Conservation (phyloP, 2,797 vertebrate genomes). For the Danionella dracula region DNA sequence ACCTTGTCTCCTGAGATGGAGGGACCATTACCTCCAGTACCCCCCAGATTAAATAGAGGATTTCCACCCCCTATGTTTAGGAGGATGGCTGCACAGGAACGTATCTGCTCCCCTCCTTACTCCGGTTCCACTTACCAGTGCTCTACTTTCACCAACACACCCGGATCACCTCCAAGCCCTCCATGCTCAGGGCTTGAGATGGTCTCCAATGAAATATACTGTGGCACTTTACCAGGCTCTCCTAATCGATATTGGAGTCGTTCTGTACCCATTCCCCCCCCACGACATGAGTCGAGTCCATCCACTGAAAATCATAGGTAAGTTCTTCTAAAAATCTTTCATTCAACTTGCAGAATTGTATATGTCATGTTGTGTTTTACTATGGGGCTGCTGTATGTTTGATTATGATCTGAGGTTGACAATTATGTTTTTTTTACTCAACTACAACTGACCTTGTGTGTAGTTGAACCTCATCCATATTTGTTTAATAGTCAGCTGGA, state of each 20-base stretch:
- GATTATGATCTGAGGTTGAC: too few species aligned
- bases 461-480: too few species aligned
- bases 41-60: slow-evolving; percentile 60
- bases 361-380: too few species aligned
- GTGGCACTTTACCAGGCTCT: slow-evolving; percentile 67
- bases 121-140: slow-evolving; percentile 43
- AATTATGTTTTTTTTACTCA: too few species aligned
- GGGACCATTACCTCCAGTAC: slow-evolving; percentile 56
- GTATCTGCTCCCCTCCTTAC: slow-evolving; percentile 31
- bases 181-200: slow-evolving; percentile 69
- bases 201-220: slow-evolving; percentile 87
- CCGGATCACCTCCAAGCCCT: slow-evolving; percentile 40
- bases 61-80: slow-evolving; percentile 26
- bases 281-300: slow-evolving; percentile 50
- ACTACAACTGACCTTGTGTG: too few species aligned
- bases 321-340: slow-evolving; percentile 5
- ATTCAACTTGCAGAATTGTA: neutral
- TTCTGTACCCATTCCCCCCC: slow-evolving; percentile 48
- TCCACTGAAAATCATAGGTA: slow-evolving; percentile 65
- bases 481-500: too few species aligned
- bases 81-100: slow-evolving; percentile 32
- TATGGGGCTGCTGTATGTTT: too few species aligned
- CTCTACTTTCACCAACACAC: slow-evolving; percentile 46
- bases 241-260: slow-evolving; percentile 44
- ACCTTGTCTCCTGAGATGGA: slow-evolving; percentile 42